Conservation (phyloP, 2,797 vertebrate species). For the Molossus alvarezi region DNA sequence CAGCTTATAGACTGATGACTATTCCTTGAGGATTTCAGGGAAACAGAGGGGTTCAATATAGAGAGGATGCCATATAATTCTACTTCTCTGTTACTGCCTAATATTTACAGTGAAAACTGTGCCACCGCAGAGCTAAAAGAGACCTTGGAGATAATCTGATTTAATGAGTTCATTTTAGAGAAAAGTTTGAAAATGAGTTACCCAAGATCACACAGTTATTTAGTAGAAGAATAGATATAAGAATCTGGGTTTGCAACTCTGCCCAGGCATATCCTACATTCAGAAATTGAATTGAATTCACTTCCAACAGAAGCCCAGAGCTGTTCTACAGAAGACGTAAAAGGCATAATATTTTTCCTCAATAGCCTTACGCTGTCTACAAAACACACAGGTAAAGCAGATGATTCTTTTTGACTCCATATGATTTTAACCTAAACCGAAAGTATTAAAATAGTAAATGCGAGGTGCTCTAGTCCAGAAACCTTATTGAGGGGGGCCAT, state of each 20-base stretch:
- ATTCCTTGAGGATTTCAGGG: slow-evolving; percentile 75
- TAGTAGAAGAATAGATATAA: slow-evolving; percentile 78
- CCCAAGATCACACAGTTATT: slow-evolving; percentile 81
- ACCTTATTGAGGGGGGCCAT: slow-evolving; percentile 23
- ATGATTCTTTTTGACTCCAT: slow-evolving; percentile 72
- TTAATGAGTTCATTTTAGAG: slow-evolving; percentile 81
- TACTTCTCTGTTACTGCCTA: slow-evolving; percentile 38
- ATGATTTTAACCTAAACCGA: slow-evolving; percentile 59
- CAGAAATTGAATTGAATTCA: slow-evolving; percentile 81
- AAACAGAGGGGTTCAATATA: slow-evolving; percentile 39
- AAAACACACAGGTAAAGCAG: slow-evolving; percentile 57
- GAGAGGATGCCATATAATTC: slow-evolving; percentile 47
- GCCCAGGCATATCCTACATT: slow-evolving; percentile 61
- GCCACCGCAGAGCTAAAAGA: slow-evolving; percentile 44
- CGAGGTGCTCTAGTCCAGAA: background rate
- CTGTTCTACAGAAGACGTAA: slow-evolving; percentile 79
- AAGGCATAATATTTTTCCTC: slow-evolving; percentile 79
- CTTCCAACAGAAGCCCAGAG: slow-evolving; percentile 76
- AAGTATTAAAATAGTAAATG: slow-evolving; percentile 55
- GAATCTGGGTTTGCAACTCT: slow-evolving; percentile 75
- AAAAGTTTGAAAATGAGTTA: slow-evolving; percentile 80
- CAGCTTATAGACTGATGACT: slow-evolving; percentile 59
- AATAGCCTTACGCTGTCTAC: slow-evolving; percentile 75
- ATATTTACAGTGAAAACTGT: slow-evolving; percentile 75
- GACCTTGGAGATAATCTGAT: slow-evolving; percentile 80